phyloP scores from a whole-genome alignment of 2,888 invertebrate genomes.

The Notodonta dromedarius region DNA sequence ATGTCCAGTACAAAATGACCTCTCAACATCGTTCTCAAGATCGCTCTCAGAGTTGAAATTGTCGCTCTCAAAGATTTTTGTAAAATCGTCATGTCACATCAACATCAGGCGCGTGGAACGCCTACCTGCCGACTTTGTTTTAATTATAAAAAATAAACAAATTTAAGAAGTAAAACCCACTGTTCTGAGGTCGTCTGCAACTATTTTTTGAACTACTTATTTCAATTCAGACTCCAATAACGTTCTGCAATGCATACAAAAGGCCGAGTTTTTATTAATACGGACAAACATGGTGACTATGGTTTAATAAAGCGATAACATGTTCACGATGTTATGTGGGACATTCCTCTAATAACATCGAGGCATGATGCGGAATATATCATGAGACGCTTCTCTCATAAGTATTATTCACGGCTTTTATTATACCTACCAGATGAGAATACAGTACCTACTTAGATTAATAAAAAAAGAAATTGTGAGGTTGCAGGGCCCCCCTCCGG shows the following conservation, averaged over 20 bases:
- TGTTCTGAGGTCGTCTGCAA: too few species aligned
- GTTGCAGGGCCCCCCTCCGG: too few species aligned
- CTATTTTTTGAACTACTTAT: neutral
- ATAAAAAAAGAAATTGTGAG: constrained; percentile 7
- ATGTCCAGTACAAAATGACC: too few species aligned
- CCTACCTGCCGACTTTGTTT: too few species aligned
- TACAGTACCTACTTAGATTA: constrained; percentile 4
- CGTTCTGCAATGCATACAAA: constrained; percentile 14
- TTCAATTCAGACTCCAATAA: constrained; percentile 9
- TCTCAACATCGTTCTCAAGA: too few species aligned
- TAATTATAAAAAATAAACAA: too few species aligned
- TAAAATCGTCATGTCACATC: too few species aligned
- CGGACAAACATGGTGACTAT: constrained; percentile 21
- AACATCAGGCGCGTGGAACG: too few species aligned
- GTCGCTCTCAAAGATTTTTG: too few species aligned
- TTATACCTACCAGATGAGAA: constrained; percentile 5
- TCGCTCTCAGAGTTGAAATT: too few species aligned
- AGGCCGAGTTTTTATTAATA: constrained; percentile 35
- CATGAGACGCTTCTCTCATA: constrained; percentile 17
- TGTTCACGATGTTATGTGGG: constrained; percentile 42
- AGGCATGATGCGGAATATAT: constrained; percentile 23
- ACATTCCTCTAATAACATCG: constrained; percentile 39
- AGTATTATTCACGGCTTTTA: constrained; percentile 31
- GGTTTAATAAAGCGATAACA: constrained; percentile 46
- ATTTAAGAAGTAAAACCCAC: too few species aligned